phyloP scores from a whole-genome alignment of 2,888 invertebrate genomes.

The Pseudococcus longispinus region DNA sequence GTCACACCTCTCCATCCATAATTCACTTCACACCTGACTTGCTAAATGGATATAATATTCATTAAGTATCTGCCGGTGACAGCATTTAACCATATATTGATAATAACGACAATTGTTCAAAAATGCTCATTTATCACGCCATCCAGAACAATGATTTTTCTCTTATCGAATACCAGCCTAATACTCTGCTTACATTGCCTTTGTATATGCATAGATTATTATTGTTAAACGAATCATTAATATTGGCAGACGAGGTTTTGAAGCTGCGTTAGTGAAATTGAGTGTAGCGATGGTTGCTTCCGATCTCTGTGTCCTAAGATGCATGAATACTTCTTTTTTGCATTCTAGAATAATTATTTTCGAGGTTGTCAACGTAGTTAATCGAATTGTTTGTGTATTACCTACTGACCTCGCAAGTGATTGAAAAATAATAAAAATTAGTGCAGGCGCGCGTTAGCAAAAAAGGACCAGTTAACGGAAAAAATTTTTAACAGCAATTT shows the following conservation, averaged over 20 bases:
- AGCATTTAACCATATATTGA: conserved; percentile 51
- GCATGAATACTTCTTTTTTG: background rate
- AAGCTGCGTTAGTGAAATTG: background rate
- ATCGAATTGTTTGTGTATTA: no score
- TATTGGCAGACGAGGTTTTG: background rate
- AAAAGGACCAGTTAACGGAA: no score
- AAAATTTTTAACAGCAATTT: no score
- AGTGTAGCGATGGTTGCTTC: background rate
- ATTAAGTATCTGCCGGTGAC: conserved; percentile 55
- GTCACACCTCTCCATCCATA: conserved; percentile 40
- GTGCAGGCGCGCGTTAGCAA: no score
- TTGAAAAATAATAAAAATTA: no score
- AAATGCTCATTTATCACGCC: conserved; percentile 55
- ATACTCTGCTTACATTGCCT: background rate
- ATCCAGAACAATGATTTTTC: conserved; percentile 20
- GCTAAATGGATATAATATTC: conserved; percentile 56
- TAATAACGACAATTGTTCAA: conserved; percentile 48
- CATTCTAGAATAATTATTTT: background rate
- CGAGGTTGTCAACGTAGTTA: background rate
- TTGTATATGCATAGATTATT: background rate
- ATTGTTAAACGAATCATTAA: conserved; percentile 6
- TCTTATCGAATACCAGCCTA: background rate
- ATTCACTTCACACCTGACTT: conserved; percentile 57
- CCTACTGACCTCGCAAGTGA: no score
- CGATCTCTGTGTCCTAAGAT: background rate